phyloP scores from a whole-genome alignment of 2,888 invertebrate genomes.

The Drymonia ruficornis region DNA sequence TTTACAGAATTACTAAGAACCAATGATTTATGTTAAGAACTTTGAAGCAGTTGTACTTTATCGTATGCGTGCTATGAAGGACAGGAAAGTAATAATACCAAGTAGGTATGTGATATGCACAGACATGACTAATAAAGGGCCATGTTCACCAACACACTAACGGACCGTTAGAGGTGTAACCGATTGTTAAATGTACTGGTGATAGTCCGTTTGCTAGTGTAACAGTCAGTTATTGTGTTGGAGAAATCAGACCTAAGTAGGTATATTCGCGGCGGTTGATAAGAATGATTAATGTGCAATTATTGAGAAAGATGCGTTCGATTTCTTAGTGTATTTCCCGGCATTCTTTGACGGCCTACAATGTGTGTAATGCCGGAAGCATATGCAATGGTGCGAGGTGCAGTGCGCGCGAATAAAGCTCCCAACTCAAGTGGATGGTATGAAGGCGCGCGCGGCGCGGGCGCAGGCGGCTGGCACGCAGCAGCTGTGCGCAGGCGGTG shows the following conservation, averaged over 20 bases:
- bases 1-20: no score
- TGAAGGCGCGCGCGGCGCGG: conserved; percentile 40
- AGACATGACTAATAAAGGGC: not conserved
- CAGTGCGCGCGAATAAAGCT: conserved; percentile 32
- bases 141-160: no score
- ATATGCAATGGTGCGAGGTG: conserved; percentile 38
- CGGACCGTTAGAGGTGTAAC: no score
- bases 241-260: no score
- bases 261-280: conserved; percentile 1
- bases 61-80: no score
- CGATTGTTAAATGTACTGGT: no score
- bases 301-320: conserved; percentile 5
- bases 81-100: not conserved
- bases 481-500: conserved; percentile 45
- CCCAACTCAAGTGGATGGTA: conserved; percentile 56
- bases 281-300: conserved; percentile 6
- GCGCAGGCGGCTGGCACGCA: conserved; percentile 37
- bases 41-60: no score
- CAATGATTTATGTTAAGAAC: no score
- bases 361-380: conserved; percentile 41
- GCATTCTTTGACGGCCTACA: conserved; percentile 10
- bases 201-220: no score
- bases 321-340: conserved; percentile 4
- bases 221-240: no score
- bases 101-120: not conserved